Evolutionary conservation across 2,888 invertebrate genomes (phyloP).

Genomic region (Hydroisotoma schaefferi): DNA sequence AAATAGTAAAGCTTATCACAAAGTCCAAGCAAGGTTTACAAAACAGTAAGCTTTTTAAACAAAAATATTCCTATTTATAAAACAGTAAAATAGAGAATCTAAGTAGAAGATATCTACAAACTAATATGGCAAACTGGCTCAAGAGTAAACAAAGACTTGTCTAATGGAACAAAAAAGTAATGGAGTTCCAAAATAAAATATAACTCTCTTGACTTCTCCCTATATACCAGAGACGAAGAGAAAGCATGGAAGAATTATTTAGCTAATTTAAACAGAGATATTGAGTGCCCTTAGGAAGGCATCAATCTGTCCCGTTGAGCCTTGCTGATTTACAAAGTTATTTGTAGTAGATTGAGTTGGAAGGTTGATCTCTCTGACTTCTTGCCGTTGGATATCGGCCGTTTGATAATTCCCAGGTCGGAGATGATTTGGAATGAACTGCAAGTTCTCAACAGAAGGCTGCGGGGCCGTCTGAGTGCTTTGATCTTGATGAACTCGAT

Average conservation of each 20-base stretch:
- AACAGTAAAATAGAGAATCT: too few relatives aligned
- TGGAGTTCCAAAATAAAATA: too few relatives aligned
- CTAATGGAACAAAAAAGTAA: neutral
- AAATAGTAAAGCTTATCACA: neutral
- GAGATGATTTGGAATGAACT: slow-evolving; percentile 31
- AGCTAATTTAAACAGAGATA: slow-evolving; percentile 47
- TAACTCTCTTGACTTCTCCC: too few relatives aligned
- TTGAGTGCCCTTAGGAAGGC: slow-evolving; percentile 68
- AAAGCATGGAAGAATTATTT: neutral
- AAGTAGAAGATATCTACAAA: too few relatives aligned
- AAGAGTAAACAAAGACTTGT: too few relatives aligned
- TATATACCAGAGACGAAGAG: neutral
- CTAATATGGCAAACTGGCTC: slow-evolving; percentile 7
- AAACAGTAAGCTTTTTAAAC: too few relatives aligned
- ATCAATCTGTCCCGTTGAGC: slow-evolving; percentile 69
- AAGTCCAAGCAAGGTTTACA: neutral
- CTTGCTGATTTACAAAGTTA: slow-evolving; percentile 17
- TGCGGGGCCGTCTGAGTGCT: slow-evolving; percentile 23
- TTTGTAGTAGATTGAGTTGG: slow-evolving; percentile 10
- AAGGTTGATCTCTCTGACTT: slow-evolving; percentile 9
- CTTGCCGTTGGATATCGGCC: slow-evolving; percentile 11
- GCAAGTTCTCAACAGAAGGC: slow-evolving; percentile 22
- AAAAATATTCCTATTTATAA: neutral
- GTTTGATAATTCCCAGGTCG: slow-evolving; percentile 20
- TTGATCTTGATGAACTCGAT: slow-evolving; percentile 26